These are phyloP conservation scores for Clitarchus hookeri DNA, from an alignment of 2,888 invertebrate species.

Conservation along the genomic window DNA sequence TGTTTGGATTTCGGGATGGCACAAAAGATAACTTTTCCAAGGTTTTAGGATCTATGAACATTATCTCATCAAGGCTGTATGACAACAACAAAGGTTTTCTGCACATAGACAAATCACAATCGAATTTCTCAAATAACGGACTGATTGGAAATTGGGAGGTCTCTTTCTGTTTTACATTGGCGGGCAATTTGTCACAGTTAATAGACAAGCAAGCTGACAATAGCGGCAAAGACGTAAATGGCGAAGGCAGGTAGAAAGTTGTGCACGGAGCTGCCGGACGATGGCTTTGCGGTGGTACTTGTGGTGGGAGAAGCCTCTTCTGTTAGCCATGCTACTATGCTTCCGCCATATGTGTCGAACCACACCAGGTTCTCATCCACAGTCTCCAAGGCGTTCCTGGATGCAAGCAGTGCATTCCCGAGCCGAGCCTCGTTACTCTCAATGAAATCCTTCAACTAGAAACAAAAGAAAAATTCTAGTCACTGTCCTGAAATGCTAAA, in stretches of 20 bases:
- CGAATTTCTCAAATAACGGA: too few relatives aligned
- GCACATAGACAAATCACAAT: too few relatives aligned
- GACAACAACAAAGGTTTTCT: too few relatives aligned
- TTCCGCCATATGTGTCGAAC: not conserved
- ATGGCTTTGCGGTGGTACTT: not conserved
- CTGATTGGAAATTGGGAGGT: too few relatives aligned
- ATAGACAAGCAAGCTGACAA: not conserved
- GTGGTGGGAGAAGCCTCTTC: not conserved
- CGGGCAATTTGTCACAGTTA: too few relatives aligned
- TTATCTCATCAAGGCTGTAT: too few relatives aligned
- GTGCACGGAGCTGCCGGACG: not conserved
- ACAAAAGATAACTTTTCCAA: too few relatives aligned
- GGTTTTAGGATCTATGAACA: too few relatives aligned
- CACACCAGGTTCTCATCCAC: constrained; percentile 15
- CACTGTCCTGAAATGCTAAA: too few relatives aligned
- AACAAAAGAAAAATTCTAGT: too few relatives aligned
- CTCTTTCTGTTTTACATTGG: too few relatives aligned
- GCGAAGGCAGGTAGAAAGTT: not conserved
- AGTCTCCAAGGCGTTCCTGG: not conserved
- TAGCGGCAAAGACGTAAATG: not conserved
- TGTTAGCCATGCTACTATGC: not conserved
- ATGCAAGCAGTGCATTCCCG: not conserved
- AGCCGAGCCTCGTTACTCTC: not conserved
- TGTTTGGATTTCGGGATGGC: too few relatives aligned
- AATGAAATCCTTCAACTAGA: not conserved